phyloP scores from a whole-genome alignment of 2,113 vertebrate genomes.

The Macrotis lagotis region DNA sequence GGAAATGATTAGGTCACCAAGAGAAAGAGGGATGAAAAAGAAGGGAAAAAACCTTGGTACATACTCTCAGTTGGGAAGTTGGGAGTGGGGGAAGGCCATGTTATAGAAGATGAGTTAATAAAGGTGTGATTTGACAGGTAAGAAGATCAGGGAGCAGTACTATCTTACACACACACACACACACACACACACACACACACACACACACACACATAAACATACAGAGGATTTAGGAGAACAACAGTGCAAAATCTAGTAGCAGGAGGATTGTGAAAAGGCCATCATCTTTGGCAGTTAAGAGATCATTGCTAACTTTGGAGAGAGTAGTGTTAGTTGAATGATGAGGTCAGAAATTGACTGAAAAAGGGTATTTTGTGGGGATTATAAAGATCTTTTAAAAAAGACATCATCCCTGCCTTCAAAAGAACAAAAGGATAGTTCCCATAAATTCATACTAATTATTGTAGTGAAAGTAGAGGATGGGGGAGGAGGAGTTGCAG shows the following conservation, averaged over 20 bases:
- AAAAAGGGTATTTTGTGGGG: background rate
- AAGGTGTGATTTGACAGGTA: background rate
- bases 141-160: background rate
- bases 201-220: background rate
- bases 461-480: background rate
- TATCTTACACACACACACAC: background rate
- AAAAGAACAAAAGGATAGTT: background rate
- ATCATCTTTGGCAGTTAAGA: background rate
- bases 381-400: background rate
- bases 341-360: background rate
- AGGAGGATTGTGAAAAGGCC: background rate
- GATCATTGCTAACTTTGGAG: background rate
- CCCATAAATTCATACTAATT: constrained; percentile 1
- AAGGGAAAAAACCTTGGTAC: background rate
- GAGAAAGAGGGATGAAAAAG: background rate
- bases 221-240: background rate
- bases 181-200: background rate
- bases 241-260: background rate
- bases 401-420: background rate
- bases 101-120: background rate
- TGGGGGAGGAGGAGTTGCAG: background rate
- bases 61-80: background rate
- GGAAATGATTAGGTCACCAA: background rate
- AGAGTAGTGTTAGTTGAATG: background rate
- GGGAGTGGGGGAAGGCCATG: background rate